phyloP scores from a whole-genome alignment of 2,797 vertebrate genomes.

The Rallus crepitans region DNA sequence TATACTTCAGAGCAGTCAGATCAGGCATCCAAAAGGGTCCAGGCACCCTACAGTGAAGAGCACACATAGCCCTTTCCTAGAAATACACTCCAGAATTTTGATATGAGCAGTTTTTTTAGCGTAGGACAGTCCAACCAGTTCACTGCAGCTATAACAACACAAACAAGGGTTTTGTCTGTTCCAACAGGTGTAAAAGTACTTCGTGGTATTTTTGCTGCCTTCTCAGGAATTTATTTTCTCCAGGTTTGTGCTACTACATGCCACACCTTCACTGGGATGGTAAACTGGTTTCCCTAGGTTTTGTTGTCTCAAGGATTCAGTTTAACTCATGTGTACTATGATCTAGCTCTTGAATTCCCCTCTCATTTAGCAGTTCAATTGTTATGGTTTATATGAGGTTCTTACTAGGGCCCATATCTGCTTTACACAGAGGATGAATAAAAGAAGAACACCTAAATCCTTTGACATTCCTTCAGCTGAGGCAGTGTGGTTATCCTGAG shows the following conservation, averaged over 20 bases:
- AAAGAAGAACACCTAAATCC: background rate
- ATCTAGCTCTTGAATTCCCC: background rate
- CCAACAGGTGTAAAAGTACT: background rate
- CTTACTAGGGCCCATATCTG: background rate
- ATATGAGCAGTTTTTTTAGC: background rate
- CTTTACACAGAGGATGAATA: background rate
- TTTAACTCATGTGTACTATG: fast-evolving
- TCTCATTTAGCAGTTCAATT: background rate
- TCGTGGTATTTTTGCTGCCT: background rate
- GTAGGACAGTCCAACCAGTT: background rate
- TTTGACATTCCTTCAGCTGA: background rate
- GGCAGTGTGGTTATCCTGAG: background rate
- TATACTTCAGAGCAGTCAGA: background rate
- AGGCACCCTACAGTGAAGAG: background rate
- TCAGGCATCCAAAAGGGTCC: background rate
- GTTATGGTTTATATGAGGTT: background rate
- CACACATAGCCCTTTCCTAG: background rate
- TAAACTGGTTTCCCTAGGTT: background rate
- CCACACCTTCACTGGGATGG: background rate
- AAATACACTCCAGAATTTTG: background rate
- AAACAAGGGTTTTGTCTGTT: background rate
- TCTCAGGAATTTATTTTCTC: background rate
- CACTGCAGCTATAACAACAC: background rate
- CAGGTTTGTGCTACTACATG: background rate
- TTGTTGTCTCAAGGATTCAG: background rate